Base-by-base conservation (phyloP, 2,888 invertebrate species). In the Chrysolina americana region DNA sequence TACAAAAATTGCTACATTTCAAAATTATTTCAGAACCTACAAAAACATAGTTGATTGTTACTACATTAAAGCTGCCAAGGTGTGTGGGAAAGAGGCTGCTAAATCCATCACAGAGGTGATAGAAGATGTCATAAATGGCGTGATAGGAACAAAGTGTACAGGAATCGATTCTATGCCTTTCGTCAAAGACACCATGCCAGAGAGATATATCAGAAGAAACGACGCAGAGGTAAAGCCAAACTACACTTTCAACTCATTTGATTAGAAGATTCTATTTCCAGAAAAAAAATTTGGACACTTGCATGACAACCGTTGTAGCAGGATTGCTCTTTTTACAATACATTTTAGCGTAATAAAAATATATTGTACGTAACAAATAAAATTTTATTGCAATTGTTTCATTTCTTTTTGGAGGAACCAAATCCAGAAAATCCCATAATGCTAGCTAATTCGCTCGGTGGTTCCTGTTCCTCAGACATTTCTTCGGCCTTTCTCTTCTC, bases 391-490 rank as follows among this genome's bases (percentile, higher is more conserved):
- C 21, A 50, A 50, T 50, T 50, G 2, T 19, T n/a, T 50, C 50
- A 78, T 66, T 79, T 80, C 89, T 91, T 93, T 87, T 96, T 97
- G 6, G 94, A 92, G 4, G 94, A 92, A 9, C 96, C 96, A 89
- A 98, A 98, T 0, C 97, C 98, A 9, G 95, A 94, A 87, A 98
- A 98, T 10, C 98, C 98, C 98, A 98, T 98, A 77, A 98, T 93
- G 80, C 95, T 93, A 17, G 96, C 94, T 86, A 98, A 91, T 85
- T 96, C 96, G 56, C 90, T 91, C 41, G 90, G 89, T 64, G 90
- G 90, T 28, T 89, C 89, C 11, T 90, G 90, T n/a, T 89, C 89
- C 13, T 90, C 89, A 10, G 89, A 88, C 78, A 94, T 94, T 79
- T 95, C 94, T 1, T 94, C 91, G 88, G 95, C 94, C 82, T 96